phyloP scores from a whole-genome alignment of 35 echinoderm and acorn worm genomes.

The Heliocidaris tuberculata region DNA sequence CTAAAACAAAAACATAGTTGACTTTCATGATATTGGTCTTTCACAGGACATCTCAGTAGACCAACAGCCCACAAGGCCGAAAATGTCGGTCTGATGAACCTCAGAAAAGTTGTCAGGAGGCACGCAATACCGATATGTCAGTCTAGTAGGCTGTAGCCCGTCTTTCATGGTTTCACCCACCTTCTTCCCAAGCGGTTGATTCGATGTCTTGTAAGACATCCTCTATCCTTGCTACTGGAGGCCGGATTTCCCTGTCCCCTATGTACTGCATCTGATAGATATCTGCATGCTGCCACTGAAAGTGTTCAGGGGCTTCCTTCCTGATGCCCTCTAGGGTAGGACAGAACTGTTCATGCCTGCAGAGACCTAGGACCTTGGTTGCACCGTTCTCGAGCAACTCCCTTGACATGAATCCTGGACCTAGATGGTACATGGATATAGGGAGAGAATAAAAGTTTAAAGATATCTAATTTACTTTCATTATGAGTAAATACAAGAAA shows the following conservation, averaged over 20 bases:
- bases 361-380: conserved; percentile 43
- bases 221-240: conserved; percentile 50
- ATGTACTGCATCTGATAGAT: conserved; percentile 74
- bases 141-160: too few relatives aligned
- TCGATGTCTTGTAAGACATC: conserved; percentile 70
- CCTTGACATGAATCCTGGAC: conserved; percentile 65
- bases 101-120: too few relatives aligned
- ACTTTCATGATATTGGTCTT: background rate
- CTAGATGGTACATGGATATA: conserved; percentile 25
- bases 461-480: too few relatives aligned
- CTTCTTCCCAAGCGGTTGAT: conserved; percentile 69
- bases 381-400: conserved; percentile 68
- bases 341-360: conserved; percentile 55
- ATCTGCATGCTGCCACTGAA: conserved; percentile 56
- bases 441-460: too few relatives aligned
- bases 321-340: conserved; percentile 1
- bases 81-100: too few relatives aligned
- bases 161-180: conserved; percentile 26
- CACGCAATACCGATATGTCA: too few relatives aligned
- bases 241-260: conserved; percentile 50
- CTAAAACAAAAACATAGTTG: too few relatives aligned
- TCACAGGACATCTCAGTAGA: background rate
- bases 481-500: too few relatives aligned
- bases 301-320: background rate
- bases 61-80: too few relatives aligned